Conservation (phyloP, 2,113 vertebrate genomes). For the Daubentonia madagascariensis region DNA sequence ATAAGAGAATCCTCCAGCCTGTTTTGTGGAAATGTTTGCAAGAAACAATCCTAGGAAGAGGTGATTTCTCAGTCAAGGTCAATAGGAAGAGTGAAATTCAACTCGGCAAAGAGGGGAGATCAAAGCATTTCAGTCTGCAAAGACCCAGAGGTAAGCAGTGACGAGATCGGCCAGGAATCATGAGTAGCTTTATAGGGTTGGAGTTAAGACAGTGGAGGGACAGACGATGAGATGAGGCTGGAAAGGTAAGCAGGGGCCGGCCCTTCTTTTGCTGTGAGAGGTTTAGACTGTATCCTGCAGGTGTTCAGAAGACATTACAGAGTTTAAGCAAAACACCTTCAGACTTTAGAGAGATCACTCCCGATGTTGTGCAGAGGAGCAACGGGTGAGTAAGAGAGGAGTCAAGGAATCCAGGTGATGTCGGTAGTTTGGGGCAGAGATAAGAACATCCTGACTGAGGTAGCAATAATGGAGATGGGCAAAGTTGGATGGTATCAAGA, state of each 20-base stretch:
- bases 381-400: neutral
- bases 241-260: no score
- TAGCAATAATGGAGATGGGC: no score
- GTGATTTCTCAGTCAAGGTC: neutral
- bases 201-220: neutral
- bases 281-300: neutral
- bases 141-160: neutral
- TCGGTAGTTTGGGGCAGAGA: neutral
- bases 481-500: neutral
- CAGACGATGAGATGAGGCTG: neutral
- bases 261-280: neutral
- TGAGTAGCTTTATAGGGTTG: neutral
- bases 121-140: neutral
- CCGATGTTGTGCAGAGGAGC: neutral
- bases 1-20: neutral
- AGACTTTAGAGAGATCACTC: neutral
- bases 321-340: neutral
- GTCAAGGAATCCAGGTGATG: neutral
- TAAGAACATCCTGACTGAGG: neutral
- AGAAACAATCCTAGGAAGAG: neutral
- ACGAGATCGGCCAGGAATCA: neutral
- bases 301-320: neutral
- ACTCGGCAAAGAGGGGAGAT: neutral
- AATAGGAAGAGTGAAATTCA: neutral
- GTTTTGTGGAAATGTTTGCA: neutral